phyloP scores from a whole-genome alignment of 2,888 invertebrate genomes.

The Apodemia hepburni region DNA sequence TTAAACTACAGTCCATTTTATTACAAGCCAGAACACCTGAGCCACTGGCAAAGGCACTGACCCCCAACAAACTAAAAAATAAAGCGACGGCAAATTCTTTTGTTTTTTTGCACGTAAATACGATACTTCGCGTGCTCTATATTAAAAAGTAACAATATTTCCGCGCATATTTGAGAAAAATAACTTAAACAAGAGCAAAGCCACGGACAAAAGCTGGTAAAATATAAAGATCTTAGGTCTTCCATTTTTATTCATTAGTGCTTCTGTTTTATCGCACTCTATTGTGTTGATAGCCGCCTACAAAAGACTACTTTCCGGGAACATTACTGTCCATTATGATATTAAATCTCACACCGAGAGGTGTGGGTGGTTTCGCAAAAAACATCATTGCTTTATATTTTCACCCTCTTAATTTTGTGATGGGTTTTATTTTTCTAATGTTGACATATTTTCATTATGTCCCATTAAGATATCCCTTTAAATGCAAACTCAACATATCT shows the following conservation, averaged over 20 bases:
- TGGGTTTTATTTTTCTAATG: slow-evolving; percentile 31
- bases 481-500: background rate
- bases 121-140: too few relatives aligned
- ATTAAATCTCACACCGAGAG: slow-evolving; percentile 39
- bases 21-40: too few relatives aligned
- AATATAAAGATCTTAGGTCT: background rate
- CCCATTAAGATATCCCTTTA: background rate
- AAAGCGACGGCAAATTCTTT: too few relatives aligned
- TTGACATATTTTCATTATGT: background rate
- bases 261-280: slow-evolving; percentile 21
- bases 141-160: too few relatives aligned
- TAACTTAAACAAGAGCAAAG: background rate
- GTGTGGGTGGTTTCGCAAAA: slow-evolving; percentile 32
- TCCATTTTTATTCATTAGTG: slow-evolving; percentile 20
- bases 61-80: too few relatives aligned
- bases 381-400: slow-evolving; percentile 27
- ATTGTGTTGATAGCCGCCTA: slow-evolving; percentile 32
- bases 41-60: too few relatives aligned
- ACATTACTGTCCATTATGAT: slow-evolving; percentile 40
- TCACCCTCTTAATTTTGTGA: slow-evolving; percentile 32
- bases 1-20: too few relatives aligned
- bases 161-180: too few relatives aligned
- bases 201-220: background rate
- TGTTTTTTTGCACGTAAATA: too few relatives aligned
- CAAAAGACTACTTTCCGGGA: slow-evolving; percentile 35